Evolutionary conservation across 2,113 vertebrate genomes (phyloP), one percentile per base, ranked within the genome.

Genomic region (Oreotrochilus melanogaster): DNA sequence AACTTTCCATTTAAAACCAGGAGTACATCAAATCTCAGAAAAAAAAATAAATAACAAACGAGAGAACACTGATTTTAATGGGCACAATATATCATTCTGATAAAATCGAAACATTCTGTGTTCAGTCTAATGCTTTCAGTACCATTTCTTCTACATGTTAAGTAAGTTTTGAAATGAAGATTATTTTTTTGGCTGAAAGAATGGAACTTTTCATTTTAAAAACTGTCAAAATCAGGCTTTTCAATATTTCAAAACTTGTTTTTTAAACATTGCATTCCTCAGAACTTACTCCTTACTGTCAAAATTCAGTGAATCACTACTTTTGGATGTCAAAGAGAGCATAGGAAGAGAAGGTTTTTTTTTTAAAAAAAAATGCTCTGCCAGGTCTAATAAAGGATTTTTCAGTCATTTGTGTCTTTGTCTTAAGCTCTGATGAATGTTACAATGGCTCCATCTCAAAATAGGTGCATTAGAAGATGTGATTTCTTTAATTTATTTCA

Each of bases 191-290:
- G 45, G 48, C n/a, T 70, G 75, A 80, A 88, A 85, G 30, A 74
- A 62, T n/a, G 43, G 33, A 86, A 64, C 25, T 89, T 78, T 60
- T 83, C 14, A 62, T 92, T 92, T 94, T 93, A 64, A 70, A 73
- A 96, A 56, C 82, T 96, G 95, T 93, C 75, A 90, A 90, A 95
- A 93, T 39, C 56, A 83, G 82, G 67, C 61, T 89, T 92, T 70
- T 81, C 48, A 88, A 61, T 88, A 96, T 81, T 96, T 88, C 57
- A 92, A 88, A 90, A 80, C 69, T 48, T 60, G 39, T 70, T 90
- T 45, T 92, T 92, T 70, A 95, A 92, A 60, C 7, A 53, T 53
- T 74, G 64, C 75, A 69, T 88, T 86, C 31, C 47, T 80, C 57
- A 95, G 88, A 95, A 93, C 27, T 48, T 67, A 53, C 33, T 92